Evolutionary conservation across 1,140 invertebrate species (phyloP), one percentile per base, ranked within the genome.

Genomic region (Lepidotrigona ventralis): DNA sequence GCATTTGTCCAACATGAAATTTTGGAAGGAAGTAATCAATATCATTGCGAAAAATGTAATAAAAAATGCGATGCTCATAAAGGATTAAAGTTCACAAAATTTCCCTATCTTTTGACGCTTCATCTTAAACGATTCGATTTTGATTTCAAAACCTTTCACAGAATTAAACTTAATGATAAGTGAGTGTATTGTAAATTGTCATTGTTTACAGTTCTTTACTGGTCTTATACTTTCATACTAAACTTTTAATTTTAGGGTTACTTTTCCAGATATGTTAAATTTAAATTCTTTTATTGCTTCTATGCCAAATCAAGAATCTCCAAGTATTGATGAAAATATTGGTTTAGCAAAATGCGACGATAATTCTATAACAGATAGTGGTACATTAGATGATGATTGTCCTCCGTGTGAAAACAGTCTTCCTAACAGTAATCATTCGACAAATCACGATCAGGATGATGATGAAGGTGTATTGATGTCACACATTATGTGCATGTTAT

Each of bases 51-150:
- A 87, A 97, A 96, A 84, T 99, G 98, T 94, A 96, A 97, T 89
- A 97, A 97, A 90, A 98, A 98, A 91, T 98, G 97, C 93, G 96
- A 99, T 93, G 98, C 98, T 54, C 97, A 98, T 90, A 99, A 99
- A 95, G 98, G 98, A 58, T 95, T 98, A 26, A 98, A 98, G 91
- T 98, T 99, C 91, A 96, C 96, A 19, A 96, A 97, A 81, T 98
- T 99, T 93, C 98, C 98, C 0, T 98, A 99, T 92, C 94, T 99
- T 70, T 93, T 99, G 23, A 98, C 97, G 1, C 93, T 99, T 83
- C 98, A 98, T 91, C 94, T 99, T 77, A 98, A 98, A 93, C 95
- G 98, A 81, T 99, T 98, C 93, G 98, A 98, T 93, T 98, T 98
- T 94, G 98, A 99, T 92, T 98, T 98, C 89, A 95, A 95, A 76